These are phyloP conservation scores for Dermatemys mawii DNA, from an alignment of 2,113 vertebrate species.

Conservation along the genomic window DNA sequence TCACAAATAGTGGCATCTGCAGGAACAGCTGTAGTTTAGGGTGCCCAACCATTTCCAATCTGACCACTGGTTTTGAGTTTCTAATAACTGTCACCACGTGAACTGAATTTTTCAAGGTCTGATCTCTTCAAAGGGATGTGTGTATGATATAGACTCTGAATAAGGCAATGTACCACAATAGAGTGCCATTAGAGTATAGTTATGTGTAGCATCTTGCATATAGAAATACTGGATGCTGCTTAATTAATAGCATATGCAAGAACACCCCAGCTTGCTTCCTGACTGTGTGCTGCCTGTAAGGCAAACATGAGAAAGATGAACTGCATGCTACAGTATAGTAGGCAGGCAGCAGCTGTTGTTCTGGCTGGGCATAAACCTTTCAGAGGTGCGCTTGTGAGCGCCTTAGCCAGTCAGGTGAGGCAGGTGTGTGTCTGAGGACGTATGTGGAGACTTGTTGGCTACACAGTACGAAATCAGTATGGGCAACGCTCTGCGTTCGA, in stretches of 20 bases:
- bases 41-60: background rate
- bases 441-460: fast-evolving
- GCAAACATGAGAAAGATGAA: fast-evolving
- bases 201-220: background rate
- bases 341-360: too few species aligned
- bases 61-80: background rate
- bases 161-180: background rate
- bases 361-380: background rate
- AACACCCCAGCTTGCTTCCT: fast-evolving
- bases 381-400: too few species aligned
- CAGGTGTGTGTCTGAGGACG: background rate
- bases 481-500: background rate
- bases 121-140: fast-evolving
- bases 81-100: background rate
- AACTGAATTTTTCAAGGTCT: background rate
- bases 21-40: background rate
- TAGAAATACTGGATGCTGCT: fast-evolving
- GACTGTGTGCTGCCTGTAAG: background rate
- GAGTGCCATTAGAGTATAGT: background rate
- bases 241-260: fast-evolving
- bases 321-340: fast-evolving
- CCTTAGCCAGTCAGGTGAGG: background rate
- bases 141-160: background rate
- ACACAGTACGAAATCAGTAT: fast-evolving
- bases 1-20: background rate